These are phyloP conservation scores for Rhynchophorus ferrugineus DNA, from an alignment of 1,140 invertebrate species.

Conservation along the genomic window DNA sequence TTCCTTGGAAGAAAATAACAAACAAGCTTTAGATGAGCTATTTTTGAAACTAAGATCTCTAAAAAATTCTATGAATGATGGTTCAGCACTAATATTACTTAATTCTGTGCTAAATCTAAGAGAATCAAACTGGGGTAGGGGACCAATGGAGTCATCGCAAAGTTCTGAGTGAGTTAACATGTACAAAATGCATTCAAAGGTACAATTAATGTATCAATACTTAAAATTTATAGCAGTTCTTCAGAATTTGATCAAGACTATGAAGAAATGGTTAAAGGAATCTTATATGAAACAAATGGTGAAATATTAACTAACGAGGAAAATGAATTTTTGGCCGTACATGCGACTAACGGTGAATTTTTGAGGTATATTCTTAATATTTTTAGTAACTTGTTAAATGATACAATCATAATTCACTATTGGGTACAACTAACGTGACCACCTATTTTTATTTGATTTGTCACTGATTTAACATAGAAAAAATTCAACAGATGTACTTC, in stretches of 20 bases:
- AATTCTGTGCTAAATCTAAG: slow-evolving; percentile 32
- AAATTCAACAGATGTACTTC: no score
- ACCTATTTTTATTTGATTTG: no score
- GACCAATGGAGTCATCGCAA: slow-evolving; percentile 1
- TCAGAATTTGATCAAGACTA: slow-evolving; percentile 21
- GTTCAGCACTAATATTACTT: slow-evolving; percentile 27
- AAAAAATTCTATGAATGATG: slow-evolving; percentile 20
- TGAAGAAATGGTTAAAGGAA: slow-evolving; percentile 23
- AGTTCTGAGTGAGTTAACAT: slow-evolving; percentile 15
- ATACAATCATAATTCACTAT: no score
- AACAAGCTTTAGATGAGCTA: slow-evolving; percentile 31
- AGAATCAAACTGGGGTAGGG: slow-evolving; percentile 30
- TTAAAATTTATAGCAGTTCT: no score
- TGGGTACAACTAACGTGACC: no score
- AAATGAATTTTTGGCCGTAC: slow-evolving; percentile 40
- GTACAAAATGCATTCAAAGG: background rate
- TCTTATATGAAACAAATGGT: slow-evolving; percentile 47
- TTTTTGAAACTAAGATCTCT: slow-evolving; percentile 25
- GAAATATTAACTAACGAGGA: slow-evolving; percentile 45
- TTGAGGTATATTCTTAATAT: slow-evolving; percentile 25
- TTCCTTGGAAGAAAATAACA: slow-evolving; percentile 32
- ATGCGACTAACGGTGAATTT: slow-evolving; percentile 29
- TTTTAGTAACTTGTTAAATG: no score
- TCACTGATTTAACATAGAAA: no score
- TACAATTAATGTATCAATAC: background rate